Conservation (phyloP, 2,888 invertebrate species). For the Andrena minutula region DNA sequence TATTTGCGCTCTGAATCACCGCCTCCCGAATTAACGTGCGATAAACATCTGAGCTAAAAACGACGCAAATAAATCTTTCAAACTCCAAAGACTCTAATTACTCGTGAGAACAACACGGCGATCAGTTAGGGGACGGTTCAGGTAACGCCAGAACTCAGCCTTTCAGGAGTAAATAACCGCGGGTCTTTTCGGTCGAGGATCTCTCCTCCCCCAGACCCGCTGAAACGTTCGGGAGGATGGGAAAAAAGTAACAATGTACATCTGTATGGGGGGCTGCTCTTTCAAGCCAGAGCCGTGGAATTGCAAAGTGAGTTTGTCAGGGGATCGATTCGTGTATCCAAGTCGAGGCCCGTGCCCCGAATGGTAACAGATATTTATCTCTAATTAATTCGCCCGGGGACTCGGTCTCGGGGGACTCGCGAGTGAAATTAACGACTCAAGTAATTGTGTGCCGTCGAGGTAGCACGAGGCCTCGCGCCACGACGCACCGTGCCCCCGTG, state of each 20-base stretch:
- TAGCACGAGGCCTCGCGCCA: slow-evolving; percentile 11
- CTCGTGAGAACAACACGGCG: background rate
- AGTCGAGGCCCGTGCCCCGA: background rate
- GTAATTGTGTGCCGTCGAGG: slow-evolving; percentile 13
- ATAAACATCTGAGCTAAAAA: slow-evolving; percentile 6
- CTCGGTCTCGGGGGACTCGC: no score
- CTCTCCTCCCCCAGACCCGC: no score
- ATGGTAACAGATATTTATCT: background rate
- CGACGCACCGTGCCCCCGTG: background rate
- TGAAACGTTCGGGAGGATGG: background rate
- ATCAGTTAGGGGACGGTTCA: background rate
- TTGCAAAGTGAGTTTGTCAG: background rate
- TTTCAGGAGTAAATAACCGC: no score
- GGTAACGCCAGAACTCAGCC: background rate
- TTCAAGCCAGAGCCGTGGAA: background rate
- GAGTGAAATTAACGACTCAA: slow-evolving; percentile 21
- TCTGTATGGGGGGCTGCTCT: no score
- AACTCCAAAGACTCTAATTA: slow-evolving; percentile 5
- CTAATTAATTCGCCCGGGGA: background rate
- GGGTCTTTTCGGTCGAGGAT: no score
- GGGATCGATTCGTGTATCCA: background rate
- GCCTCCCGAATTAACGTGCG: background rate
- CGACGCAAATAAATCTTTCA: slow-evolving; percentile 34
- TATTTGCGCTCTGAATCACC: slow-evolving; percentile 4
- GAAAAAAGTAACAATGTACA: no score